These are phyloP conservation scores for Cheirogaleus major DNA, from an alignment of 2,797 vertebrate genomes.

Conservation along the genomic window DNA sequence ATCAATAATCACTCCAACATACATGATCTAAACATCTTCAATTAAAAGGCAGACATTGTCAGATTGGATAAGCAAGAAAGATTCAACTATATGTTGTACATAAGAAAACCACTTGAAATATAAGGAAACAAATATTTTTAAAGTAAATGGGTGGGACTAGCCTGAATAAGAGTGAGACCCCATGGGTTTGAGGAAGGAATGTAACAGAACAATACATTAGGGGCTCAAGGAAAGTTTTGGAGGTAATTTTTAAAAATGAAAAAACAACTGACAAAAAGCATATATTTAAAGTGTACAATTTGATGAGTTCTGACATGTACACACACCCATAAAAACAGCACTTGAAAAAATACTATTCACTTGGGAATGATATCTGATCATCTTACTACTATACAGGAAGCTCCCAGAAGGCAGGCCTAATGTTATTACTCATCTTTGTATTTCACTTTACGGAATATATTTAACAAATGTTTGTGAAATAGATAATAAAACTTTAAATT, in stretches of 20 bases:
- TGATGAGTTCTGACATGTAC: background rate
- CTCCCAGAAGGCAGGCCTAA: background rate
- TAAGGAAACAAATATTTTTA: no score
- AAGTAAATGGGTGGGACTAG: no score
- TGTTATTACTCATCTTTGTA: constrained; percentile 1
- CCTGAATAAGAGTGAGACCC: no score
- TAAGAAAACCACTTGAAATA: background rate
- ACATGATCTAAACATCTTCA: background rate
- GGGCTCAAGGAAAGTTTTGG: background rate
- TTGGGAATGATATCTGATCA: background rate
- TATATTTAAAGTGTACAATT: background rate
- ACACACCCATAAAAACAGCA: background rate
- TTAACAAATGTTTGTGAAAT: background rate
- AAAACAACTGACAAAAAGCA: background rate
- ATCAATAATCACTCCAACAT: background rate
- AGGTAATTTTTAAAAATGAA: background rate
- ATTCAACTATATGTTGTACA: background rate
- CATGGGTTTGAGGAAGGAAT: background rate
- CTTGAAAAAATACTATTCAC: background rate
- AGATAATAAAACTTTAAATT: background rate
- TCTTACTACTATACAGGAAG: background rate
- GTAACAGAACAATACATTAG: background rate
- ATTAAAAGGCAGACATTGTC: background rate
- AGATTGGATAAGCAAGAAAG: background rate
- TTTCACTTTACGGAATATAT: background rate